Base-by-base conservation (phyloP, 2,113 vertebrate genomes). In the Pelobates fuscus region DNA sequence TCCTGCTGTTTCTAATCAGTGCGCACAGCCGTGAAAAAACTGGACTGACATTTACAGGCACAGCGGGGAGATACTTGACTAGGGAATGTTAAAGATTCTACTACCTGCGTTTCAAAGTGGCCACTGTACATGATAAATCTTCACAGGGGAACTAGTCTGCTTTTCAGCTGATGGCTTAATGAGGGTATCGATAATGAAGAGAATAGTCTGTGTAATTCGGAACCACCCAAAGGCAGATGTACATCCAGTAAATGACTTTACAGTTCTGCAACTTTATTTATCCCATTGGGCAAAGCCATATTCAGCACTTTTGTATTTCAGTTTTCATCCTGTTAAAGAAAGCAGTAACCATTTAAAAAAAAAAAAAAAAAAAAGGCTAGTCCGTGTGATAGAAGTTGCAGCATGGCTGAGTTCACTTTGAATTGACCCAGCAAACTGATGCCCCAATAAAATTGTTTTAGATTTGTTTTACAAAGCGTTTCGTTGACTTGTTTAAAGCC, bases 1-100 rank as follows among this genome's bases (percentile, higher is more conserved):
- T 92, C 96, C 94, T 80, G 94, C 95, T 96, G 95, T 95, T 95
- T 97, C 94, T 98, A 98, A 97, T 98, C 96, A 97, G 94, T 91
- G 89, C 88, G 88, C 83, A 89, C 94, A 91, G 95, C 94, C 95
- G 94, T 93, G 95, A 96, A 95, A 92, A 94, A 95, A 95, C 95
- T 90, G 95, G 94, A 96, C 94, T 96, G 92, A 94, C 95, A 96
- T 98, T 98, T 96, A 96, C 94, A 93, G 94, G 93, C 95, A 81
- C 96, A 94, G 95, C 94, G 84, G 95, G 95, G 91, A 92, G 88
- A 92, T 86, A 90, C 93, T 93, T 94, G 93, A 95, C 91, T 85
- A 93, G 91, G 91, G 94, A 94, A 94, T 94, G 94, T 92, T 95
- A 93, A 95, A 95, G 92, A 95, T 91, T 91, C 87, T 25, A 67